Evolutionary conservation across 2,888 invertebrate species (phyloP).

Genomic region (Pasiphila rectangulata): DNA sequence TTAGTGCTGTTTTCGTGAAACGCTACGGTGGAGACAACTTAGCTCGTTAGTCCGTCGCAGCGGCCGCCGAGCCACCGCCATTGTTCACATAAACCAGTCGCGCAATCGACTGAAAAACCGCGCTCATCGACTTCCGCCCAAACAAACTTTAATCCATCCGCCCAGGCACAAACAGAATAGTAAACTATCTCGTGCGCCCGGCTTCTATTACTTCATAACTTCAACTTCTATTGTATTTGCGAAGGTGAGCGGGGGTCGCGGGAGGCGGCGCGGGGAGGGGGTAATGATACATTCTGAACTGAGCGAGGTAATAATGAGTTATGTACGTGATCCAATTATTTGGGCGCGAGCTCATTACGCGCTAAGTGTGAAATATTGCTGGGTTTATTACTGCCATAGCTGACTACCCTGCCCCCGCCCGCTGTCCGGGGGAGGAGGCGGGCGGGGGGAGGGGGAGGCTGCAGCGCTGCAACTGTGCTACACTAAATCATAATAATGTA

Average conservation of each 20-base stretch:
- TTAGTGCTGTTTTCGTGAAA: too few relatives aligned
- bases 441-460: conserved; percentile 38
- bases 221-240: conserved; percentile 28
- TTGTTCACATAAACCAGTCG: not conserved
- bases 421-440: not conserved
- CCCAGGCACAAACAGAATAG: conserved; percentile 26
- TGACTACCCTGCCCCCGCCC: conserved; percentile 43
- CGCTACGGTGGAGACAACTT: too few relatives aligned
- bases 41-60: not conserved
- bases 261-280: conserved; percentile 31
- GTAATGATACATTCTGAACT: conserved; percentile 78
- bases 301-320: conserved; percentile 82
- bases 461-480: conserved; percentile 70
- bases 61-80: not conserved
- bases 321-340: conserved; percentile 83
- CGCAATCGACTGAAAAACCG: conserved; percentile 12
- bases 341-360: conserved; percentile 81
- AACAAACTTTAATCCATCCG: conserved; percentile 21
- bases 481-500: conserved; percentile 77
- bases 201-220: conserved; percentile 43
- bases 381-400: conserved; percentile 75
- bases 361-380: conserved; percentile 82
- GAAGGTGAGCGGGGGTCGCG: conserved; percentile 26
- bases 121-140: conserved; percentile 21
- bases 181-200: conserved; percentile 37